Conservation (phyloP, 92 coral and sea anemone species). For the Meandrina meandrites region DNA sequence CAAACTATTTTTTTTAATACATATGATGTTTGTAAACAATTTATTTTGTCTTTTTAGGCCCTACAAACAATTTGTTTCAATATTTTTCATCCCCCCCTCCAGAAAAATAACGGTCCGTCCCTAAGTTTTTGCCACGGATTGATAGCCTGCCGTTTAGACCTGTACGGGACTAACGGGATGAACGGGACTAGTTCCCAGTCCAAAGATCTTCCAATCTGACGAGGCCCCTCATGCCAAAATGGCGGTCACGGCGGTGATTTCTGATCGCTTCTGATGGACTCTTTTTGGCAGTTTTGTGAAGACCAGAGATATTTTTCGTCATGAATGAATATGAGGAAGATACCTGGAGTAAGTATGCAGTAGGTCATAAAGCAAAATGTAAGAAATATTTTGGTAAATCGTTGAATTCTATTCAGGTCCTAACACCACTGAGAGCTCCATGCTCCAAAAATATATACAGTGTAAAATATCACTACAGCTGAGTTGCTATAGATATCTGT, state of each 20-base stretch:
- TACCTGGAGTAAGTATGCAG: slow-evolving; percentile 68
- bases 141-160: no score
- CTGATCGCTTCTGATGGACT: not conserved
- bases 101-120: no score
- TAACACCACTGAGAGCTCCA: not conserved
- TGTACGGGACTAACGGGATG: no score
- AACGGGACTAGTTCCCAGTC: not conserved
- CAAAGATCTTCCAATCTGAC: not conserved
- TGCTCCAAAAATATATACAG: not conserved
- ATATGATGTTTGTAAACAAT: no score
- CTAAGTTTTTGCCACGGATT: no score
- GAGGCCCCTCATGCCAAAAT: slow-evolving; percentile 43
- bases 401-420: not conserved
- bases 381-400: not conserved
- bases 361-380: not conserved
- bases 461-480: not conserved
- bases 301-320: not conserved
- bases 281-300: not conserved
- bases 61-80: no score
- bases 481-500: no score
- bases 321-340: slow-evolving; percentile 68
- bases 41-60: no score
- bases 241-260: slow-evolving; percentile 29
- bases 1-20: no score
- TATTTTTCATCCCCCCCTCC: no score